Percentiles rank a stretch among this genome's conserved stretches.
Conservation (phyloP, 2,797 vertebrate genomes). For the Coilia nasus region DNA sequence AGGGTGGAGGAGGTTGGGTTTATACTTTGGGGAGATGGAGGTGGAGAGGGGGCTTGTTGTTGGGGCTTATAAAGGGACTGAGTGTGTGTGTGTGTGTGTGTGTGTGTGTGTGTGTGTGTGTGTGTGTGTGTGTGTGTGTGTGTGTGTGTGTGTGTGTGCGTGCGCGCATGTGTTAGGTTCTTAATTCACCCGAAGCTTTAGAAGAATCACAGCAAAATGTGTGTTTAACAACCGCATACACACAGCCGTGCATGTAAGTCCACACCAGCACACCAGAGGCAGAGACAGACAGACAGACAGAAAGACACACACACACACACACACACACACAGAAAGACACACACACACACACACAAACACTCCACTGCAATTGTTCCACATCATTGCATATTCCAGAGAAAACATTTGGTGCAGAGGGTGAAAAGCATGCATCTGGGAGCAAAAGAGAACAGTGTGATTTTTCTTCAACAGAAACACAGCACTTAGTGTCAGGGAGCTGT, state of each 20-base stretch:
- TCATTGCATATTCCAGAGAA: neutral
- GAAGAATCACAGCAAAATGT: neutral
- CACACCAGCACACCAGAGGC: neutral
- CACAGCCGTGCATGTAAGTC: neutral
- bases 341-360: too few species aligned
- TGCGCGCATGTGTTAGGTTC: too few species aligned
- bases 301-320: too few species aligned
- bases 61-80: neutral
- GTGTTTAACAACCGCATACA: neutral
- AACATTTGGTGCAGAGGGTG: neutral
- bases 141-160: too few species aligned
- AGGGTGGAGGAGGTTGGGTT: neutral
- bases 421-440: neutral
- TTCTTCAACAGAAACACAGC: neutral
- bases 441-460: too few species aligned
- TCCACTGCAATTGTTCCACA: too few species aligned
- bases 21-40: neutral
- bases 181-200: neutral
- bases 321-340: too few species aligned
- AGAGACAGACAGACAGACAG: neutral
- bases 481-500: too few species aligned
- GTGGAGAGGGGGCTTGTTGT: neutral
- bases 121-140: too few species aligned
- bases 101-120: too few species aligned
- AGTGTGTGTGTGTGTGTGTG: too few species aligned